phyloP scores from a whole-genome alignment of 2,888 invertebrate genomes.

The Hirtodrosophila trivittata region DNA sequence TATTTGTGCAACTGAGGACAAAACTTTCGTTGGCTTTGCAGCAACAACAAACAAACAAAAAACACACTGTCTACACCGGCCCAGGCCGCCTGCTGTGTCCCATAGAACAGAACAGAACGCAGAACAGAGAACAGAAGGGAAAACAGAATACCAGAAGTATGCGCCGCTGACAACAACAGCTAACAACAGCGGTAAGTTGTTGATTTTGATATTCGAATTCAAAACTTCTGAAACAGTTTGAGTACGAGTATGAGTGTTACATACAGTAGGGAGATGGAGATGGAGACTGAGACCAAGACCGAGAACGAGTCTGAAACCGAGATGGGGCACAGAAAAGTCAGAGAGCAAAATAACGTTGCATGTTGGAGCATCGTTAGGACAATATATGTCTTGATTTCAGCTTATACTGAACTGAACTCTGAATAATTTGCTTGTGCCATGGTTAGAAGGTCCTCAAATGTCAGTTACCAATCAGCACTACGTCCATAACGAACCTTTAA shows the following conservation, averaged over 20 bases:
- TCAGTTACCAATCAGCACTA: too few species aligned
- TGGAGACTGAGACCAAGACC: neutral
- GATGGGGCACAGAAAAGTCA: neutral
- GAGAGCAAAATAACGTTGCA: conserved; percentile 49
- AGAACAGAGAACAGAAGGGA: conserved; percentile 38
- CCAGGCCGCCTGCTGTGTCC: conserved; percentile 34
- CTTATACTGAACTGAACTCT: neutral
- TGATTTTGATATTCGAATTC: conserved; percentile 78
- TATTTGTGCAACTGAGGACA: conserved; percentile 74
- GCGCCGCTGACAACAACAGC: conserved; percentile 39
- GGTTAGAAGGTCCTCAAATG: too few species aligned
- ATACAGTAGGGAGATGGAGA: neutral
- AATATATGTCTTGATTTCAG: neutral
- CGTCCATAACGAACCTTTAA: too few species aligned
- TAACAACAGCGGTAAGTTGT: conserved; percentile 69
- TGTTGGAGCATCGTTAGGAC: conserved; percentile 57
- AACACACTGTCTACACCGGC: conserved; percentile 1
- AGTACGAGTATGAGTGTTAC: neutral
- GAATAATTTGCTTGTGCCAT: too few species aligned
- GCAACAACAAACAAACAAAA: conserved; percentile 58
- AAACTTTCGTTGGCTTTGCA: conserved; percentile 78
- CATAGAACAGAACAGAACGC: conserved; percentile 10
- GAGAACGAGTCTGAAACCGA: neutral
- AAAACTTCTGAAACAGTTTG: conserved; percentile 54
- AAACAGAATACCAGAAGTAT: conserved; percentile 33